phyloP scores from a whole-genome alignment of 2,888 invertebrate genomes.

The Eilema depressum region DNA sequence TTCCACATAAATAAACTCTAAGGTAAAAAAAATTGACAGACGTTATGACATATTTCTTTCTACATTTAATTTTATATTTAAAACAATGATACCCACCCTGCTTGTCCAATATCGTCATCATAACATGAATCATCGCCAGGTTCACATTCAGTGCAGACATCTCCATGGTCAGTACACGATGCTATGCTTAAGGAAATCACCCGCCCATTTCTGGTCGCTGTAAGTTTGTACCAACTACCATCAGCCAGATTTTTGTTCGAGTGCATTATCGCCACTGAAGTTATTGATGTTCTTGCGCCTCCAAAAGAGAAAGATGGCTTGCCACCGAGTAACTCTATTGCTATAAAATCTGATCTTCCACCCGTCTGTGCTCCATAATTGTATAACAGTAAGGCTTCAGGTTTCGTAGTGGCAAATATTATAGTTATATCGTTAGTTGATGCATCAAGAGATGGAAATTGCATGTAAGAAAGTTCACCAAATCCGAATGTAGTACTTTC shows the following conservation, averaged over 20 bases:
- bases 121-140: constrained; percentile 94
- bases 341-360: constrained; percentile 96
- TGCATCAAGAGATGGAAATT: constrained; percentile 94
- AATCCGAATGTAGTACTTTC: constrained; percentile 97
- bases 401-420: constrained; percentile 95
- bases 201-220: constrained; percentile 95
- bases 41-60: neutral
- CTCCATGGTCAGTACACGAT: constrained; percentile 94
- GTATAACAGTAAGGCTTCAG: constrained; percentile 95
- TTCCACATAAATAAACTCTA: neutral
- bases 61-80: neutral
- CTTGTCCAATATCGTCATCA: constrained; percentile 94
- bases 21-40: no score
- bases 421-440: constrained; percentile 97
- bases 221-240: constrained; percentile 97
- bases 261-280: constrained; percentile 90
- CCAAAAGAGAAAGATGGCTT: constrained; percentile 96
- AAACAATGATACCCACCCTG: constrained; percentile 90
- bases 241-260: constrained; percentile 91
- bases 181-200: constrained; percentile 95
- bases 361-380: constrained; percentile 96
- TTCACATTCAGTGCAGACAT: constrained; percentile 94
- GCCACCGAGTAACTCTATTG: constrained; percentile 95
- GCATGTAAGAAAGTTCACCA: constrained; percentile 95
- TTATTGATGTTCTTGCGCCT: constrained; percentile 95